Evolutionary conservation across 2,888 invertebrate genomes (phyloP), one percentile per base, ranked within the genome.

Genomic region (Meliscaeva auricollis): DNA sequence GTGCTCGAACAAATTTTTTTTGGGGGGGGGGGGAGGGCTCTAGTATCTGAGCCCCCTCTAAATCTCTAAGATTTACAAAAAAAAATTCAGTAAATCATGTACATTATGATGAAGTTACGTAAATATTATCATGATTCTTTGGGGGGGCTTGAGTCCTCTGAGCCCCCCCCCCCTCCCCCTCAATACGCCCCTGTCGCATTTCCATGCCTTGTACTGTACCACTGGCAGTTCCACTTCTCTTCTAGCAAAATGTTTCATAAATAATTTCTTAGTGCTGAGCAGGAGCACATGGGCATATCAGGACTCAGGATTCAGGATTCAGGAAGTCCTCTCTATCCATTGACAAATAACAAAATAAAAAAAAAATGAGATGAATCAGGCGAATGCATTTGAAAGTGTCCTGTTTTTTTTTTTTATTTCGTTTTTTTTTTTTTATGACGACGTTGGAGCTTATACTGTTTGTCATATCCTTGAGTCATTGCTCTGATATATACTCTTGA

Each of bases 361-460:
- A 52, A 8, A 72, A 74, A 68, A 80, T 60, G 52, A 68, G 58
- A 84, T 75, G 84, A 75, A 70, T 84, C 80, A 72, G 50, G 62
- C 60, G 76, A 81, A 72, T 81, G 76, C 81, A 81, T 76, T 69
- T 76, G 75, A 69, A 81, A 54, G 69, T 73, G 54, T 85, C 62
- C 62, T 72, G 52, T 74, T 50, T 81, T 54, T 13, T 41, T 35
- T 15, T 50, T 15, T 32, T 38, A 52, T 13, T 30, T 30, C 8
- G 17, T 13, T 32, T 44, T 41, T n/a, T 30, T 7, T 30, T 20
- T 60, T 46, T 64, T 64, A 35, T 35, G 35, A 38, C 1, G 9
- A 35, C 13, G 54, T 46, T 48, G 22, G 9, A 56, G 48, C 38
- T 78, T 69, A 35, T 38, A 56, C 72, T 68, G 62, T 84, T 60